A percentile compares a stretch with the other conserved stretches of the same genome.
Conservation (phyloP, 1,140 invertebrate species). For the Hetaerina americana region DNA sequence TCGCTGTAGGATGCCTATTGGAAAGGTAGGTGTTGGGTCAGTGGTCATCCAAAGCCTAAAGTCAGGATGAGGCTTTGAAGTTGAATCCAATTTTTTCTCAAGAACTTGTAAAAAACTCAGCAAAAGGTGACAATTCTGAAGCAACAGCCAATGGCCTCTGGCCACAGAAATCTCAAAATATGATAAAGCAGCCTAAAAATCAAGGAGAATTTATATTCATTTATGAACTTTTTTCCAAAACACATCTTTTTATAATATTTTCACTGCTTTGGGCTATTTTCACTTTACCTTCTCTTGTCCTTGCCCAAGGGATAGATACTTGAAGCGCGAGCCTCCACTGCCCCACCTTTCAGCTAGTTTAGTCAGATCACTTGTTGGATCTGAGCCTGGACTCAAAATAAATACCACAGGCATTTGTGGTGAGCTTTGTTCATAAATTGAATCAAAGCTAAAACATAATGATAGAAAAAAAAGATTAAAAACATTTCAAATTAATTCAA, state of each 20-base stretch:
- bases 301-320: constrained; percentile 75
- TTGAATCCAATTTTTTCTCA: constrained; percentile 67
- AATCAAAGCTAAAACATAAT: constrained; percentile 46
- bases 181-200: constrained; percentile 47
- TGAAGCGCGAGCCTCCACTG: constrained; percentile 57
- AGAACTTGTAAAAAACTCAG: constrained; percentile 62
- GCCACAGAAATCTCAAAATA: constrained; percentile 56
- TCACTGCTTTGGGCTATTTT: neutral
- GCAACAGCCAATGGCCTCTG: constrained; percentile 76
- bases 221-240: too few species aligned
- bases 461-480: too few species aligned
- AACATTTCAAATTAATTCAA: too few species aligned
- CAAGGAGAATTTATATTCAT: too few species aligned
- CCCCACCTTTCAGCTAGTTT: constrained; percentile 63
- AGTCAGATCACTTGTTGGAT: constrained; percentile 77
- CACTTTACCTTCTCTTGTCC: constrained; percentile 61
- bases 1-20: constrained; percentile 74
- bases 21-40: constrained; percentile 69
- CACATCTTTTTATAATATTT: neutral
- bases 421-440: constrained; percentile 68
- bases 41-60: constrained; percentile 88
- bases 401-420: constrained; percentile 70
- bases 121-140: constrained; percentile 81
- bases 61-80: constrained; percentile 68
- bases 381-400: constrained; percentile 74